Conservation (phyloP, 2,888 invertebrate genomes). For the Agrotis ipsilon region DNA sequence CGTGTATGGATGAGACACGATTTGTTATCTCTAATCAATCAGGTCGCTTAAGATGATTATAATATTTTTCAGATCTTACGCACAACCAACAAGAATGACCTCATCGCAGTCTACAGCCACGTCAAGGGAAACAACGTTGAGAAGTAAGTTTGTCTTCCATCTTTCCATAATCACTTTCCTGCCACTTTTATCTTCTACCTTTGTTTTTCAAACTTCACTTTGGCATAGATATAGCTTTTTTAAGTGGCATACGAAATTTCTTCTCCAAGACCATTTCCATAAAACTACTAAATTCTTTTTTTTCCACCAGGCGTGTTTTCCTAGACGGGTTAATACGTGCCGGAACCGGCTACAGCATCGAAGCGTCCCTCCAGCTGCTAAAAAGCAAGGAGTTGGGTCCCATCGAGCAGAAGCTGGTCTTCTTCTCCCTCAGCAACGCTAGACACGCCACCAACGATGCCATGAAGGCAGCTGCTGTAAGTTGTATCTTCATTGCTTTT, state of each 20-base stretch:
- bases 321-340: slow-evolving; percentile 96
- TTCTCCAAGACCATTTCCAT: not conserved
- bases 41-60: not conserved
- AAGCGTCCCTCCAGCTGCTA: slow-evolving; percentile 93
- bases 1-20: too few species aligned
- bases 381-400: slow-evolving; percentile 91
- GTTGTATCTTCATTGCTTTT: slow-evolving; percentile 57
- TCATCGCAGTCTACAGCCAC: slow-evolving; percentile 93
- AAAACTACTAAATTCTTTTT: not conserved
- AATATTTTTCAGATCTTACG: slow-evolving; percentile 91
- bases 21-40: too few species aligned
- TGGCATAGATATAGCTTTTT: not conserved
- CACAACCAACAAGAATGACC: slow-evolving; percentile 92
- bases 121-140: slow-evolving; percentile 91
- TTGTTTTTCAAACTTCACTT: not conserved
- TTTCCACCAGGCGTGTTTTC: slow-evolving; percentile 92
- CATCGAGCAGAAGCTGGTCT: slow-evolving; percentile 92
- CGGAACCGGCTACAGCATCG: slow-evolving; percentile 95
- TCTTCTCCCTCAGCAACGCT: slow-evolving; percentile 93
- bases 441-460: slow-evolving; percentile 93
- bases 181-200: not conserved
- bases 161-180: not conserved
- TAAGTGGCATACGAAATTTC: not conserved
- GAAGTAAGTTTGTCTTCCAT: slow-evolving; percentile 83
- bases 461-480: slow-evolving; percentile 91